Evolutionary conservation across 37 sponge, comb jelly and placozoan genomes (phyloP).

Genomic region (Spongilla lacustris): DNA sequence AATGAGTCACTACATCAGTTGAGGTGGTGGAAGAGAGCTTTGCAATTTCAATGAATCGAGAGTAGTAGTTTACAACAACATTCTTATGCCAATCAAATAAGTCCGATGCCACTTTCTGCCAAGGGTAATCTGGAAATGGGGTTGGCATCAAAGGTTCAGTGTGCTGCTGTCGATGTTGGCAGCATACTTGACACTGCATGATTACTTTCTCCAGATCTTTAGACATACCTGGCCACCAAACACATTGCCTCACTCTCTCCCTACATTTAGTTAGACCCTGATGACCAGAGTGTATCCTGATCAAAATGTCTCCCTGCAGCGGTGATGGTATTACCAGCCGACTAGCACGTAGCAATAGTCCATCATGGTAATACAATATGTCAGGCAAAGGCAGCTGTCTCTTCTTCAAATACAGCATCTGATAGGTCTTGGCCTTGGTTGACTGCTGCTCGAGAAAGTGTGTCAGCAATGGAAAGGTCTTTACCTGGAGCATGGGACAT

Average conservation of each 20-base stretch:
- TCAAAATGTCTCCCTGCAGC: slow-evolving; percentile 13
- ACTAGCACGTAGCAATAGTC: slow-evolving; percentile 15
- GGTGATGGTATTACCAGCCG: slow-evolving; percentile 22
- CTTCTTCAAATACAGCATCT: not conserved
- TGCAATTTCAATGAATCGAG: slow-evolving; percentile 32
- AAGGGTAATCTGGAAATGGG: slow-evolving; percentile 25
- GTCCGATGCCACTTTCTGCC: slow-evolving; percentile 37
- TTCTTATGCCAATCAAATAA: slow-evolving; percentile 12
- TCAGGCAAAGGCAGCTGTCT: not conserved
- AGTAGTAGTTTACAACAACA: slow-evolving; percentile 7
- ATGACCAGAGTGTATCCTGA: slow-evolving; percentile 11
- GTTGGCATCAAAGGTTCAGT: slow-evolving; percentile 33
- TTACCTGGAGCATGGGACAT: slow-evolving; percentile 34
- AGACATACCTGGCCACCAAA: slow-evolving; percentile 42
- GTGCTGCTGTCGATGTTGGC: slow-evolving; percentile 4
- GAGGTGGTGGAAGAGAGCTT: not conserved
- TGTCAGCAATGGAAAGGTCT: not conserved
- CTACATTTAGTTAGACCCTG: slow-evolving; percentile 39
- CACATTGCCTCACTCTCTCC: slow-evolving; percentile 26
- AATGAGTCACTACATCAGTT: not conserved
- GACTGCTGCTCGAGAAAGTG: slow-evolving; percentile 11
- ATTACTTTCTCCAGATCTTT: slow-evolving; percentile 26
- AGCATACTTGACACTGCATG: slow-evolving; percentile 12
- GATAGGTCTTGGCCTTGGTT: not conserved
- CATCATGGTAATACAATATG: slow-evolving; percentile 7